Evolutionary conservation across 2,113 vertebrate species (phyloP), one percentile per base, ranked within the genome.

Genomic region (Gallinago undulata): DNA sequence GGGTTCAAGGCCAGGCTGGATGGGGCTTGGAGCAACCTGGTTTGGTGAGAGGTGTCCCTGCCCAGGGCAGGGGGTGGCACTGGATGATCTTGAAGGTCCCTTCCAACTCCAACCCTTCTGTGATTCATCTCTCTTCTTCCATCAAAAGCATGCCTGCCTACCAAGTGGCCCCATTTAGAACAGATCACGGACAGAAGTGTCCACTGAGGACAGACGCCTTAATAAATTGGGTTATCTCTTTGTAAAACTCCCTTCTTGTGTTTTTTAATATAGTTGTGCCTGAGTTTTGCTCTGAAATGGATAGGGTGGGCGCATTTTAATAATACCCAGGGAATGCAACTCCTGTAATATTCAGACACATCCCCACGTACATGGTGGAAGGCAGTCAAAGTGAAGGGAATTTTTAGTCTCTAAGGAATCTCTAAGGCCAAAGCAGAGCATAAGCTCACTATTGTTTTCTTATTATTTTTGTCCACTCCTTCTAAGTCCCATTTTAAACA

Each of bases 261-360:
- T 43, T 79, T 93, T 72, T 68, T 8, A 70, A 15, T 21, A 23
- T 5, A 70, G 33, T 64, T 2, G 1, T 47, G 25, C 7, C 66
- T 18, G 7, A 69, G 19, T 31, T 82, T 10, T 55, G 21, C 33
- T 74, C 48, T 47, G 37, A 94, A 90, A 39, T 3, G 21, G 48
- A 91, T 33, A 16, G 13, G 37, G 39, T 23, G 33, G n/a, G 14
- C 3, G 1, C 45, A 53, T 75, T 91, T 91, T 47, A 68, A 10
- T 43, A 60, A 60, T 4, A 47, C 5, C 48, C 1, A 0, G 23
- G 39, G 31, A 79, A 82, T 1, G 1, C 0, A 0, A 37, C 33
- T 41, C 19, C 7, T 3, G 27, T 5, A 82, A 64, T 48, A 33
- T n/a, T 60, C 23, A 78, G 24, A 18, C 23, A 37, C 17, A 30